A percentile compares a stretch with the other conserved stretches of the same genome.
phyloP scores from a whole-genome alignment of 2,888 invertebrate species.

The Lasioglossum oenotherae region DNA sequence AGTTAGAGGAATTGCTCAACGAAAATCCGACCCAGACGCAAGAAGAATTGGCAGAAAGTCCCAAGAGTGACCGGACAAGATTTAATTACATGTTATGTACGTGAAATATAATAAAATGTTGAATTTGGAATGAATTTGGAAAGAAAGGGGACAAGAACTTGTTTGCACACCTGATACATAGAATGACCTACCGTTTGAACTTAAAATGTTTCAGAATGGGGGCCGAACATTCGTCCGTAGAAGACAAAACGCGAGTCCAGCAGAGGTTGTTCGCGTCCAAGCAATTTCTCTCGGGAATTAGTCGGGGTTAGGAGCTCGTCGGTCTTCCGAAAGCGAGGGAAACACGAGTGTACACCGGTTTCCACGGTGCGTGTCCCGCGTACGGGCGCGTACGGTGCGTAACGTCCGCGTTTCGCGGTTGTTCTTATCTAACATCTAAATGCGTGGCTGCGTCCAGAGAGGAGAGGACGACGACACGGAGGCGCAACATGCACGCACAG shows the following conservation, averaged over 20 bases:
- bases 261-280: background rate
- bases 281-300: background rate
- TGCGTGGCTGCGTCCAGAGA: slow-evolving; percentile 72
- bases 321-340: slow-evolving; percentile 8
- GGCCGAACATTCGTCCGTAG: too few species aligned
- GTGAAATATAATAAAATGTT: too few species aligned
- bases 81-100: too few species aligned
- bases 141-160: too few species aligned
- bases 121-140: too few species aligned
- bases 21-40: too few species aligned
- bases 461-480: slow-evolving; percentile 30
- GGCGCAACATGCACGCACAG: background rate
- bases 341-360: slow-evolving; percentile 27
- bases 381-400: slow-evolving; percentile 33
- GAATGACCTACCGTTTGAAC: too few species aligned
- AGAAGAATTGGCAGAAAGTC: too few species aligned
- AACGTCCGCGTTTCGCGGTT: slow-evolving; percentile 66
- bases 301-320: slow-evolving; percentile 1
- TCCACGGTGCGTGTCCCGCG: slow-evolving; percentile 49
- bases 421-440: slow-evolving; percentile 78
- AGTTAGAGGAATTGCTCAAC: too few species aligned
- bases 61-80: too few species aligned
- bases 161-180: too few species aligned
- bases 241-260: background rate
- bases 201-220: too few species aligned